Evolutionary conservation across 2,888 invertebrate genomes (phyloP).

Genomic region (Acronicta leporina): DNA sequence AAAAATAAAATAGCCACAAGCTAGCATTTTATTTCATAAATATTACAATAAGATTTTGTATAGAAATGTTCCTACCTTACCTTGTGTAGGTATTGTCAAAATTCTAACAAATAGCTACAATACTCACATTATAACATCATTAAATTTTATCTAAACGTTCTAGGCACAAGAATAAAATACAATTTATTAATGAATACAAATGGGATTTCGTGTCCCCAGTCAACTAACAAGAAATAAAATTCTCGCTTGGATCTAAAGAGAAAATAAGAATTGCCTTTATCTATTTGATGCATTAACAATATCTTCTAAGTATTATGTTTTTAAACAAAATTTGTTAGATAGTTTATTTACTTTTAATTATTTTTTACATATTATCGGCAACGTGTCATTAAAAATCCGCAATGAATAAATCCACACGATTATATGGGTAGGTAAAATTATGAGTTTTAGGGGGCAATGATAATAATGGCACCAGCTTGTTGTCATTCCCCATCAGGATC

Average conservation of each 20-base stretch:
- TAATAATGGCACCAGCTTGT: slow-evolving; percentile 68
- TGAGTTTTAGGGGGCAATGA: slow-evolving; percentile 65
- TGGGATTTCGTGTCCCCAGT: not conserved
- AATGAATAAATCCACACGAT: no score
- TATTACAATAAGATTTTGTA: slow-evolving; percentile 1
- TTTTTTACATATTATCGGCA: no score
- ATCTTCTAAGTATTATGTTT: no score
- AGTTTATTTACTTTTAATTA: no score
- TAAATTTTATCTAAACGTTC: slow-evolving; percentile 5
- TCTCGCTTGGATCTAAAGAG: no score
- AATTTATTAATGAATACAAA: slow-evolving; percentile 6
- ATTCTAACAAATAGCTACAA: not conserved
- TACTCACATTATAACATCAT: not conserved
- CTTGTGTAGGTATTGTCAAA: not conserved
- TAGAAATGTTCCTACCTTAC: not conserved
- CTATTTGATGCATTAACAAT: no score
- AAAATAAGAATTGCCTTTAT: no score
- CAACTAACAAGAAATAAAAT: no score
- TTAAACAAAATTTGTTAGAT: no score
- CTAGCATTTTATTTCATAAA: slow-evolving; percentile 26
- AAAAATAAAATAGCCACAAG: slow-evolving; percentile 38
- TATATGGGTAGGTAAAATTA: slow-evolving; percentile 2
- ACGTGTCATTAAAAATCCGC: not conserved
- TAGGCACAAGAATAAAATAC: slow-evolving; percentile 38
- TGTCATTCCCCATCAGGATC: slow-evolving; percentile 81